Percentiles rank a stretch among this genome's conserved stretches.
Conservation (phyloP, 2,888 invertebrate genomes). For the Colletes collaris region DNA sequence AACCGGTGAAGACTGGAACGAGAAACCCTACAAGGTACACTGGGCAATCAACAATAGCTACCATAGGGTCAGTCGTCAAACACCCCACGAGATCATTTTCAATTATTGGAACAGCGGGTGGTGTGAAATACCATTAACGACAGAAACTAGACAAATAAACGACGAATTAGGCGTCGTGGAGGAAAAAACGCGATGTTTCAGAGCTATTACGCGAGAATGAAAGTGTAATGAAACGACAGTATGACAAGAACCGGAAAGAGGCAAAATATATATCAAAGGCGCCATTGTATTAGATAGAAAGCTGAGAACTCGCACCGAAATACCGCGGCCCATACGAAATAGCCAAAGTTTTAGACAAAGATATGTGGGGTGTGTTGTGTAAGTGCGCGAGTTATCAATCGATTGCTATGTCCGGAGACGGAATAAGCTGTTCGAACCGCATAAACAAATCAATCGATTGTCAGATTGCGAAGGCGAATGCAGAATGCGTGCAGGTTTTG, state of each 20-base stretch:
- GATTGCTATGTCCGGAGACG: too few relatives aligned
- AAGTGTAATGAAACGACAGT: not conserved
- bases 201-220: not conserved
- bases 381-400: too few relatives aligned
- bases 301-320: constrained; percentile 31
- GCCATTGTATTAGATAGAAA: constrained; percentile 21
- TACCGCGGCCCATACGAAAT: constrained; percentile 47
- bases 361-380: not conserved
- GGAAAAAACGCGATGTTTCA: not conserved
- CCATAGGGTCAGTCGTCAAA: not conserved
- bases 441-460: too few relatives aligned
- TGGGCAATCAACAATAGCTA: not conserved
- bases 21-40: not conserved
- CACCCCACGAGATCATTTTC: not conserved
- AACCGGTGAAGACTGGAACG: not conserved
- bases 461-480: too few relatives aligned
- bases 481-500: too few relatives aligned
- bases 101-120: too few relatives aligned
- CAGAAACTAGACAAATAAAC: too few relatives aligned
- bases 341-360: constrained; percentile 26
- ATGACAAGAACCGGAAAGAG: not conserved
- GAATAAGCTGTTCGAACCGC: too few relatives aligned
- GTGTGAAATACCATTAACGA: too few relatives aligned
- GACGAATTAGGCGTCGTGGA: not conserved
- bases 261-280: not conserved